phyloP scores from a whole-genome alignment of 1,140 invertebrate genomes.

The Oncopodura yosiiana region DNA sequence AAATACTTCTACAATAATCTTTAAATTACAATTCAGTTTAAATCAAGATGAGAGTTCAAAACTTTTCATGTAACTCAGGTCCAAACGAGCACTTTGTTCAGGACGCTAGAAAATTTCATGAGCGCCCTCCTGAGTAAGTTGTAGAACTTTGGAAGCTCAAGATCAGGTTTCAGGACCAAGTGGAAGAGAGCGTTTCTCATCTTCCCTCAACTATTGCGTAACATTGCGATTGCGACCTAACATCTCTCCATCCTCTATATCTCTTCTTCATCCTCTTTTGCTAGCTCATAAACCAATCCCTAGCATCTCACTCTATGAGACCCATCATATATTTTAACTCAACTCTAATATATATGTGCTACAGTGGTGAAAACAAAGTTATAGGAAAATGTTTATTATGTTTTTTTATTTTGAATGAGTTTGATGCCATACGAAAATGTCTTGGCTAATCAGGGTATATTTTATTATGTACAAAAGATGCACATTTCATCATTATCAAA shows the following conservation, averaged over 20 bases:
- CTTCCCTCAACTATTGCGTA: too few species aligned
- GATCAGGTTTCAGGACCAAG: conserved; percentile 4
- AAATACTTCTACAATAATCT: too few species aligned
- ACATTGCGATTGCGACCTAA: too few species aligned
- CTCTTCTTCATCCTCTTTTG: background rate
- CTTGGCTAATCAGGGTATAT: too few species aligned
- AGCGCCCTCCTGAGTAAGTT: conserved; percentile 9
- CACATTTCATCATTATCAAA: too few species aligned
- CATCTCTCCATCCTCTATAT: conserved; percentile 1
- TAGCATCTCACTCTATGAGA: background rate
- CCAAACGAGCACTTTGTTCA: background rate
- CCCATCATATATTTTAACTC: conserved; percentile 1
- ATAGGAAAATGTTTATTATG: too few species aligned
- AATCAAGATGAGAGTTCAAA: too few species aligned
- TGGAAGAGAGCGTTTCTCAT: conserved; percentile 11
- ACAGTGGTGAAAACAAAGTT: background rate
- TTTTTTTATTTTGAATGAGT: too few species aligned
- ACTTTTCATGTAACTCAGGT: too few species aligned
- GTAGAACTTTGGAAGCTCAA: conserved; percentile 1
- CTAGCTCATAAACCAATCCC: background rate
- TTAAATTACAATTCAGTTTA: too few species aligned
- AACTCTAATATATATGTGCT: background rate
- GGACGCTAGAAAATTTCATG: background rate
- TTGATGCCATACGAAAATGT: too few species aligned
- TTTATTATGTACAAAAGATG: too few species aligned